Base-by-base conservation (phyloP, 1,140 invertebrate genomes). In the Drosophila teissieri region DNA sequence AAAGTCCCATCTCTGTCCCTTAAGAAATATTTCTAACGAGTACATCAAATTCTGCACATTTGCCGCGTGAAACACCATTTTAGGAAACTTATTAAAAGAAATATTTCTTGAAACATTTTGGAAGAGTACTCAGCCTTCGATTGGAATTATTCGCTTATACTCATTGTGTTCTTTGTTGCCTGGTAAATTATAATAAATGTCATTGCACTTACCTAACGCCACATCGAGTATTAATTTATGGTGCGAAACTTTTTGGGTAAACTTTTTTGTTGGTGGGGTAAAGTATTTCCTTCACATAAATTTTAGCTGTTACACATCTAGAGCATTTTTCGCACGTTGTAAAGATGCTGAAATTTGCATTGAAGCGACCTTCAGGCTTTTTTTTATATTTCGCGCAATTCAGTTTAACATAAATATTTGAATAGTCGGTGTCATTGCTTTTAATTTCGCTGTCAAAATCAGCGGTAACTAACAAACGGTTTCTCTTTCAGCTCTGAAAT, bases 121-220 rank as follows among this genome's bases (percentile, higher is more conserved):
- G 10, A 52, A 54, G 53, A 11, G 44, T 31, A 31, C 31, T 10
- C 8, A 31, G 7, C 8, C 31, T 31, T 31, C 31, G 8, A 10
- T 0, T 31, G 7, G 31, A 31, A 31, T 10, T 31, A 7, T 31
- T 31, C 3, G 31, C 31, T 31, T 78, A 37, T 37, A 3, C 10
- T 27, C 7, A 8, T 3, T 44, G 48, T 51, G 22, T 45, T 61
- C 46, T 74, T 61, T 48, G 14, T 22, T 64, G 57, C 39, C 65
- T 68, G 54, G 24, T 83, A 83, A 80, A 88, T 88, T 89, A 89
- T 80, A 89, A 88, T 88, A 83, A 88, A 89, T 83, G 84, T 88
- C 83, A 83, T 73, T 73, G 68, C 79, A 77, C 76, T 77, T 72
- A 70, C 64, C 68, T 60, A 65, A 58, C 60, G 51, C 79, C 76